Base-by-base conservation (phyloP, 2,888 invertebrate species). In the Heteropelma amictum region DNA sequence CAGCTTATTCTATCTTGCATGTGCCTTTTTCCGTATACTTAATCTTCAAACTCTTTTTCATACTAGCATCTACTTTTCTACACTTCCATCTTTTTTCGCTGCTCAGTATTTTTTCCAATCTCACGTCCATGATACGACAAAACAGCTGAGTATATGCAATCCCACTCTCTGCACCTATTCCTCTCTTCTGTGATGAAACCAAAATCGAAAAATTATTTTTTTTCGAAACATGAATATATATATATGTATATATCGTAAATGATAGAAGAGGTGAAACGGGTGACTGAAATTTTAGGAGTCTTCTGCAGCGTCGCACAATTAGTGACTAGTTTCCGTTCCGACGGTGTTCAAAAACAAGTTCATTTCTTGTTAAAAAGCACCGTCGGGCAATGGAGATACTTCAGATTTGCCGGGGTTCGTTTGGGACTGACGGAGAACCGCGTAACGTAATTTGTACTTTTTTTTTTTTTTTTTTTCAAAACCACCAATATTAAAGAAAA, bases 1-100 rank as follows among this genome's bases (percentile, higher is more conserved):
- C 47, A 49, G 80, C 79, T 78, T 79, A n/a, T n/a, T 61, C 60
- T 63, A 56, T 75, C 45, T 65, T 35, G 79, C 79, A 79, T 79
- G 79, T 35, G 68, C 49, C 35, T 49, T 51, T 72, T 64, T 58
- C 58, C 56, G 35, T 56, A 68, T 49, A 33, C 28, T 12, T 35
- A 14, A n/a, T n/a, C n/a, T n/a, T 40, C 38, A 63, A 14, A 21
- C 49, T 67, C 12, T 21, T 38, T 38, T 56, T 49, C 58, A 63
- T 54, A 26, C 28, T 35, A 47, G 45, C 38, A 28, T 65, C 47
- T 45, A 30, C 8, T 65, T 60, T 33, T 33, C 8, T 28, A 38
- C 12, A 12, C n/a, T 30, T 61, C 14, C 33, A 33, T 56, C 26
- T 47, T 12, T 10, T 51, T 33, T 6, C 26, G 17, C 53, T 30